Evolutionary conservation across 2,113 vertebrate species (phyloP).

Genomic region (Nettapus auritus): DNA sequence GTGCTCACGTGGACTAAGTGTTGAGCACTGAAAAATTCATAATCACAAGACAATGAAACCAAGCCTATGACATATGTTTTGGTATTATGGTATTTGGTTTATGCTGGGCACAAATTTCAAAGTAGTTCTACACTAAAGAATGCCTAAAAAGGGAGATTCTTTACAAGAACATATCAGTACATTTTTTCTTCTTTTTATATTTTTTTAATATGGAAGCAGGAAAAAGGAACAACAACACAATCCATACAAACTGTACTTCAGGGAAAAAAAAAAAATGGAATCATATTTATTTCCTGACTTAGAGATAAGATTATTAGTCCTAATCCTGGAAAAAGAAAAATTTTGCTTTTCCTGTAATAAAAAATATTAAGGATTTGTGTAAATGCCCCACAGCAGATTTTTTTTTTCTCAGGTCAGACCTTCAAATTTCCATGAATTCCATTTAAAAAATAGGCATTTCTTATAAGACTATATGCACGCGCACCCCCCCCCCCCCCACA

Average conservation of each 20-base stretch:
- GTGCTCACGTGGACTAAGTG: neutral
- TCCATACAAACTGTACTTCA: neutral
- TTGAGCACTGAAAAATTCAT: neutral
- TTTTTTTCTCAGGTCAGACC: neutral
- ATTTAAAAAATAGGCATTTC: neutral
- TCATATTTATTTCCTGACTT: neutral
- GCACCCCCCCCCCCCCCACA: no score
- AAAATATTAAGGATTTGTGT: neutral
- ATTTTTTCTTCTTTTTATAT: neutral
- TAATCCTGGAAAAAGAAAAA: neutral
- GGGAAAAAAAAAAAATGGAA: neutral
- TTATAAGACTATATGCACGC: neutral
- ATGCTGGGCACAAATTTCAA: neutral
- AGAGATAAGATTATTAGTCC: neutral
- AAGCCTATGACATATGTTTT: neutral
- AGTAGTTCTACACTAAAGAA: neutral
- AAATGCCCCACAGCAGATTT: neutral
- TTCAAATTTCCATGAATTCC: neutral
- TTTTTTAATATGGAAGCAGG: neutral
- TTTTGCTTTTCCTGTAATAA: neutral
- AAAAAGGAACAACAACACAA: neutral
- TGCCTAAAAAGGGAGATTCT: neutral
- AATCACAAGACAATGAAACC: neutral
- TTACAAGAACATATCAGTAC: neutral
- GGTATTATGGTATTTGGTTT: no score